These are phyloP conservation scores for Drosophila subquinaria DNA, from an alignment of 2,888 invertebrate species.

Conservation along the genomic window DNA sequence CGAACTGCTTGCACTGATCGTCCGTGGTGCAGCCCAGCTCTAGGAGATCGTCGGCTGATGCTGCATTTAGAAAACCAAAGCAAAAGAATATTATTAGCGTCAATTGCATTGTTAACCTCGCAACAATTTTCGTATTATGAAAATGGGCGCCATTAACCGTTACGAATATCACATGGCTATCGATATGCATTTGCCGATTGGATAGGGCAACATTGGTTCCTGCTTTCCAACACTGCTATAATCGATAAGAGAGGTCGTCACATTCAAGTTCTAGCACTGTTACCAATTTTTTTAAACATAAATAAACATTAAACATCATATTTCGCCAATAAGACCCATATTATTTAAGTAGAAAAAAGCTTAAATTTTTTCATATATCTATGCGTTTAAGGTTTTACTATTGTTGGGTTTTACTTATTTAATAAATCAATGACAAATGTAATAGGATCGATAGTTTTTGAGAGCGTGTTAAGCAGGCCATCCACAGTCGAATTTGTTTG, in stretches of 20 bases:
- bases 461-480: too few relatives aligned
- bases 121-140: neutral
- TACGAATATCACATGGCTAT: conserved; percentile 20
- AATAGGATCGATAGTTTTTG: too few relatives aligned
- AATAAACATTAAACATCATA: too few relatives aligned
- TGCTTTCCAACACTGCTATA: neutral
- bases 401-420: too few relatives aligned
- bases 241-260: neutral
- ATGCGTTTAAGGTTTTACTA: too few relatives aligned
- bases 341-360: too few relatives aligned
- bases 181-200: neutral
- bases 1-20: conserved; percentile 67
- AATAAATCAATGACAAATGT: too few relatives aligned
- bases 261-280: too few relatives aligned
- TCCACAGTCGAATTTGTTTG: too few relatives aligned
- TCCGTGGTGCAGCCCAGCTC: conserved; percentile 74
- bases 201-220: conserved; percentile 23
- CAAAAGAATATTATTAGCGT: neutral
- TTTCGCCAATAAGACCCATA: too few relatives aligned
- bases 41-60: conserved; percentile 59
- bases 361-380: too few relatives aligned
- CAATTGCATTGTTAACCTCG: conserved; percentile 34
- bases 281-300: too few relatives aligned
- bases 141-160: conserved; percentile 52
- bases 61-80: neutral